Conservation (phyloP, 2,113 vertebrate genomes). For the Sapayoa aenigma region DNA sequence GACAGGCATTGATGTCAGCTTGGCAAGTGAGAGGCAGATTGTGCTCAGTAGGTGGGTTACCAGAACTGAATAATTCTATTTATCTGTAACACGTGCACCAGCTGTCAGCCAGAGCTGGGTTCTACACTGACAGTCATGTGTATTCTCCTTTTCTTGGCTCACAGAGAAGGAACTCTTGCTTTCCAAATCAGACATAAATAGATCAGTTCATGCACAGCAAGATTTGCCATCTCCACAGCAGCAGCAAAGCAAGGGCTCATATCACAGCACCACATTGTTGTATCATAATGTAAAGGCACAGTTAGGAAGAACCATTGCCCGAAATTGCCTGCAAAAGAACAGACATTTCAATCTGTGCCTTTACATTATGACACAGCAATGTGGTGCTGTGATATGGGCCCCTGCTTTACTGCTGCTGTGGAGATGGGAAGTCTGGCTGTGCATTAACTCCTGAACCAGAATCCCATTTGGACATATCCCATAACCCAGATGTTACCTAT, state of each 20-base stretch:
- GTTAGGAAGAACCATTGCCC: neutral
- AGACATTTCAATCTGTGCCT: neutral
- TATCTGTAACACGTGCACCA: neutral
- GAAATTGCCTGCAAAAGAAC: neutral
- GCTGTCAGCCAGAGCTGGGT: neutral
- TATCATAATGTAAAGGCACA: neutral
- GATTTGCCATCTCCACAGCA: neutral
- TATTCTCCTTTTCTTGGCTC: neutral
- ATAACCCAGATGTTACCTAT: too few species aligned
- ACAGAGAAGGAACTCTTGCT: constrained; percentile 1
- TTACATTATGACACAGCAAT: too few species aligned
- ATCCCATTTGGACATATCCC: too few species aligned
- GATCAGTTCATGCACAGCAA: neutral
- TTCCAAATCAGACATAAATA: constrained; percentile 32
- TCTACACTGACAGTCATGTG: neutral
- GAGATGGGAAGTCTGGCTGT: too few species aligned
- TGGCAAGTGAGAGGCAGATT: neutral
- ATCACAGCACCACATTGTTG: neutral
- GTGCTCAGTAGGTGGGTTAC: neutral
- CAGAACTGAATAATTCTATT: neutral
- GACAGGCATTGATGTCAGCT: constrained; percentile 6
- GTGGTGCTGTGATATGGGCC: too few species aligned
- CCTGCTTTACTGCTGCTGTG: too few species aligned
- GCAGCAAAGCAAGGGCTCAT: neutral
- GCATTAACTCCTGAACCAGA: too few species aligned